Evolutionary conservation across 2,113 vertebrate genomes (phyloP).

Genomic region (Mobula hypostoma): DNA sequence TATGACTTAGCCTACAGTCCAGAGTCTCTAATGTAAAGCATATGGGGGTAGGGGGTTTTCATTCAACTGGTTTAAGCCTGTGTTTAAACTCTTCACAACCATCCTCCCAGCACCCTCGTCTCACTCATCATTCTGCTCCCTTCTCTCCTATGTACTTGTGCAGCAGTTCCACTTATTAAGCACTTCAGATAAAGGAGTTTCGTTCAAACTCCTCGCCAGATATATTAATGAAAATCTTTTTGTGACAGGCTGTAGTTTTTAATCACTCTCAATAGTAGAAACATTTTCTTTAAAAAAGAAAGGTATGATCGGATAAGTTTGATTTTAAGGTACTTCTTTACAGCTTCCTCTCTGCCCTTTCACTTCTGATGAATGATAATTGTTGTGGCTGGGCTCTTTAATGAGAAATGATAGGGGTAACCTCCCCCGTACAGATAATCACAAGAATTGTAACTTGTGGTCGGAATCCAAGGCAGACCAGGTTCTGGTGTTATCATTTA

Average conservation of each 20-base stretch:
- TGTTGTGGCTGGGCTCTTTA: constrained; percentile 44
- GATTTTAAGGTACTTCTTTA: neutral
- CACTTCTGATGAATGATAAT: constrained; percentile 39
- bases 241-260: neutral
- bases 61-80: neutral
- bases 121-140: neutral
- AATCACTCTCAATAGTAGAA: neutral
- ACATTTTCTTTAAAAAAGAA: neutral
- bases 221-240: neutral
- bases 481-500: neutral
- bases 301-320: no score
- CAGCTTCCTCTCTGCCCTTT: neutral
- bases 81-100: neutral
- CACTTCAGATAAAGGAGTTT: neutral
- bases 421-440: constrained; percentile 41
- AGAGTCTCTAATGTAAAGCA: neutral
- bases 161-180: neutral
- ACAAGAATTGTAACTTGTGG: neutral
- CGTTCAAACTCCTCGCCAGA: neutral
- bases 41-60: neutral
- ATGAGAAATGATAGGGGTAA: constrained; percentile 44
- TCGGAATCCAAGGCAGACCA: no score
- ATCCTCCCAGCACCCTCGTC: neutral
- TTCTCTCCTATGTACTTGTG: neutral
- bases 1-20: no score